Percentiles rank a stretch among this genome's conserved stretches.
These are phyloP conservation scores for Gymnothorax reevesii DNA, from an alignment of 2,797 vertebrate genomes.

Conservation along the genomic window DNA sequence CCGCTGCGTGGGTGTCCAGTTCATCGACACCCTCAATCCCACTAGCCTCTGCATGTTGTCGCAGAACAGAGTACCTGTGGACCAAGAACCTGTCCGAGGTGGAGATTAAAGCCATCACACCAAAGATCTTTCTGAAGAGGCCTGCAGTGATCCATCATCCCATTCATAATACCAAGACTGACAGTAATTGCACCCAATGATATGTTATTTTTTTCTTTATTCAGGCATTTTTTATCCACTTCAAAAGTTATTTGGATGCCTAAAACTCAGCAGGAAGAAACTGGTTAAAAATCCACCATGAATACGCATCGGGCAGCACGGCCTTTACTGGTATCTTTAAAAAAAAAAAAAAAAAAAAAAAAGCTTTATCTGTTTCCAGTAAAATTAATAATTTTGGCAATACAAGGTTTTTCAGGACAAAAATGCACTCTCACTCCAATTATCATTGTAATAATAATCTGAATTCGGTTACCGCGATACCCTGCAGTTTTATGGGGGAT, in stretches of 20 bases:
- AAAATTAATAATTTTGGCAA: not conserved
- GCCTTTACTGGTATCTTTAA: not conserved
- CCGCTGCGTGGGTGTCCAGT: constrained; percentile 42
- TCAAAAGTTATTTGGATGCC: not conserved
- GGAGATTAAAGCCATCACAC: not conserved
- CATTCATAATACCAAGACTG: not conserved
- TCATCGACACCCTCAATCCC: constrained; percentile 61
- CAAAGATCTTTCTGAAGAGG: not conserved
- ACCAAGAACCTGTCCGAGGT: constrained; percentile 69
- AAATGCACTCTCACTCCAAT: not conserved
- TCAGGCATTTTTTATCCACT: not conserved
- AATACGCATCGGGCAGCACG: not conserved
- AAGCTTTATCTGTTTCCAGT: not conserved
- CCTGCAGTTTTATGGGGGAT: not conserved
- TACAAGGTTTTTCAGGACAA: not conserved
- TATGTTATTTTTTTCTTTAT: not conserved
- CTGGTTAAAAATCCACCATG: not conserved
- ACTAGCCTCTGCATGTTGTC: constrained; percentile 66
- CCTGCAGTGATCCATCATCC: not conserved
- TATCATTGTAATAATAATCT: not conserved
- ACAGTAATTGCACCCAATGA: not conserved
- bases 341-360: constrained; percentile 3
- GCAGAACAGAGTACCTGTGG: constrained; percentile 72
- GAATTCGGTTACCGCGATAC: not conserved
- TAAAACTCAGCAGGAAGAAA: not conserved